Percentiles rank a stretch among this genome's conserved stretches.
phyloP scores from a whole-genome alignment of 1,140 invertebrate species.

The Brachystomella parvula region DNA sequence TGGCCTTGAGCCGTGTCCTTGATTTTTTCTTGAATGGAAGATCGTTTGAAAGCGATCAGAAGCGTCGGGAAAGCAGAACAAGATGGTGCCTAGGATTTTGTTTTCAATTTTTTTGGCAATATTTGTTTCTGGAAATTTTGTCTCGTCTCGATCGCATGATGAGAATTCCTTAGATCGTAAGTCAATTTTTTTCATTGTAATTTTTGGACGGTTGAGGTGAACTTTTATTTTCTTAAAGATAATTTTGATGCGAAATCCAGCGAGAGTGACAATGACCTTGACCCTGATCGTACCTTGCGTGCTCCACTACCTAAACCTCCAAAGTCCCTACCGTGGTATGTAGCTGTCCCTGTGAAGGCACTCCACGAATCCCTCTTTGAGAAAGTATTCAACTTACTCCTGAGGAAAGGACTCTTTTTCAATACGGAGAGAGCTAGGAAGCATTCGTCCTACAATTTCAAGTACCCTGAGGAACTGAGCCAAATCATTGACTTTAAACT shows the following conservation, averaged over 20 bases:
- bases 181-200: no score
- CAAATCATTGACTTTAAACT: slow-evolving; percentile 59
- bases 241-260: background rate
- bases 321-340: background rate
- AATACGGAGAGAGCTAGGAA: slow-evolving; percentile 3
- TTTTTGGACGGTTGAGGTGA: no score
- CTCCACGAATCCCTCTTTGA: slow-evolving; percentile 14
- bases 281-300: background rate
- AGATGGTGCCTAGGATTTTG: no score
- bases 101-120: no score
- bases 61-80: no score
- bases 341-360: background rate
- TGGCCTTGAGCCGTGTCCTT: no score
- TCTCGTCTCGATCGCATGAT: no score
- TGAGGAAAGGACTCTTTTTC: slow-evolving; percentile 19
- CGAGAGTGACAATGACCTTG: background rate
- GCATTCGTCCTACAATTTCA: background rate
- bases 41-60: no score
- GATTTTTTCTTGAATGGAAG: no score
- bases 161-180: no score
- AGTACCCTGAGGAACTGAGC: slow-evolving; percentile 52
- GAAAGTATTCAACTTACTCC: slow-evolving; percentile 10
- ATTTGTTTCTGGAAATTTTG: no score
- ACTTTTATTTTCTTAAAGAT: no score
- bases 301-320: background rate